A percentile compares a stretch with the other conserved stretches of the same genome.
These are phyloP conservation scores for Melieria picta DNA, from an alignment of 2,888 invertebrate species.

Conservation along the genomic window DNA sequence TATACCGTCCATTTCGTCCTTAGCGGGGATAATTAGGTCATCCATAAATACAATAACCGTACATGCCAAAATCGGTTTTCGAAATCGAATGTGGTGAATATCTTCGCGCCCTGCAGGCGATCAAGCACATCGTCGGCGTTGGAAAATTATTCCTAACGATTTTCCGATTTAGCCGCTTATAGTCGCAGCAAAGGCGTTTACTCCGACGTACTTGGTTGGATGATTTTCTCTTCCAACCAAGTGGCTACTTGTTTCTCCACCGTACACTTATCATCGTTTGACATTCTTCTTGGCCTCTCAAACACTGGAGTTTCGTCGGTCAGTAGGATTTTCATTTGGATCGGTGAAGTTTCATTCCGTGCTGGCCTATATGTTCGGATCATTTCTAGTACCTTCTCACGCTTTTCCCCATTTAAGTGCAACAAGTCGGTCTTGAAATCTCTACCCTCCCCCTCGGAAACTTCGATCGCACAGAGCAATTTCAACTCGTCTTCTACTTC, in stretches of 20 bases:
- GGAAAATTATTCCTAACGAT: slow-evolving; percentile 46
- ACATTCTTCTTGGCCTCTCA: slow-evolving; percentile 14
- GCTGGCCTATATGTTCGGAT: slow-evolving; percentile 8
- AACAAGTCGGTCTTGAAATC: neutral
- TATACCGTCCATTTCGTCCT: no score
- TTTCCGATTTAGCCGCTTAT: slow-evolving; percentile 26
- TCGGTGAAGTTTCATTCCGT: slow-evolving; percentile 4
- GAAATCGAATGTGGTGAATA: no score
- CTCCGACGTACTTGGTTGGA: slow-evolving; percentile 15
- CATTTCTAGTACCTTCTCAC: neutral
- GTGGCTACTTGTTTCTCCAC: slow-evolving; percentile 20
- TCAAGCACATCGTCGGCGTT: no score
- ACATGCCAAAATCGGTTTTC: no score
- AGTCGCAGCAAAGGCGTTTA: slow-evolving; percentile 43
- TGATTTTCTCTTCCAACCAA: slow-evolving; percentile 27
- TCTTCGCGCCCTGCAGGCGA: no score
- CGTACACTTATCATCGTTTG: slow-evolving; percentile 13
- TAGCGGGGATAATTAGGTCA: no score
- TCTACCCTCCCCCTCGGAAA: neutral
- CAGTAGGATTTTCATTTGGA: slow-evolving; percentile 21
- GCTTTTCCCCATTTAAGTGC: neutral
- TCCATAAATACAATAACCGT: no score
- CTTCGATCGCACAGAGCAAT: slow-evolving; percentile 1
- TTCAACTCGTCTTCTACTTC: neutral
- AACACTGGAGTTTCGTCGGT: slow-evolving; percentile 24